These are phyloP conservation scores for Corythornis vintsioides DNA, from an alignment of 2,113 vertebrate species.

Conservation along the genomic window DNA sequence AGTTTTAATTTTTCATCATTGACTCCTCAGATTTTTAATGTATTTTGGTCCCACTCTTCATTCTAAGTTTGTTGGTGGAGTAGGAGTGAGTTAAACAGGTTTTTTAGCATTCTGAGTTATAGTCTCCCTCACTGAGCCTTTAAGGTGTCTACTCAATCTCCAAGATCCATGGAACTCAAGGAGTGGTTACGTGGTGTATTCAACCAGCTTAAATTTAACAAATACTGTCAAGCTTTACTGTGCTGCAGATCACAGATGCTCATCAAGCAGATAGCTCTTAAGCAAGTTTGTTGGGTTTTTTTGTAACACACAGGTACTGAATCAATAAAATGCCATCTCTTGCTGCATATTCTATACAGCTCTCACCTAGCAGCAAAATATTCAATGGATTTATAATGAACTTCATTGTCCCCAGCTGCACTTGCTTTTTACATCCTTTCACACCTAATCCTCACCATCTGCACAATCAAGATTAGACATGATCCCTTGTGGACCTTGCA, in stretches of 20 bases:
- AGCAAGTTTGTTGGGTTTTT: not conserved
- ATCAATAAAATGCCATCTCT: conserved; percentile 15
- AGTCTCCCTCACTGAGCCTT: not conserved
- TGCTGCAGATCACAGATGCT: not conserved
- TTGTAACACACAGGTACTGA: not conserved
- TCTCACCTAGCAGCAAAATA: not conserved
- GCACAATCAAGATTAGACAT: conserved; percentile 19
- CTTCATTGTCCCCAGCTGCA: conserved; percentile 14
- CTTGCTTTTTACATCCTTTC: conserved; percentile 38
- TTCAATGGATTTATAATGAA: conserved; percentile 19
- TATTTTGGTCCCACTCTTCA: not conserved
- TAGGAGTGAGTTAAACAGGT: not conserved
- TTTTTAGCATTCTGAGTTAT: not conserved
- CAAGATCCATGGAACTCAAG: not conserved
- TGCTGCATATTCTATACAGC: not conserved
- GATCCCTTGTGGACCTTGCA: not conserved
- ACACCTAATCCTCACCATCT: conserved; percentile 38
- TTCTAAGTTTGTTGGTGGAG: not conserved
- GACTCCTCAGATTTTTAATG: not conserved
- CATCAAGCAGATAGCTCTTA: not conserved
- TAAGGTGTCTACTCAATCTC: not conserved
- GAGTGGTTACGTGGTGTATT: not conserved
- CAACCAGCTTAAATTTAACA: not conserved
- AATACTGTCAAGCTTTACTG: not conserved
- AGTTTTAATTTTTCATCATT: not conserved